phyloP scores from a whole-genome alignment of 1,140 invertebrate genomes.

The Drosophila sproati region DNA sequence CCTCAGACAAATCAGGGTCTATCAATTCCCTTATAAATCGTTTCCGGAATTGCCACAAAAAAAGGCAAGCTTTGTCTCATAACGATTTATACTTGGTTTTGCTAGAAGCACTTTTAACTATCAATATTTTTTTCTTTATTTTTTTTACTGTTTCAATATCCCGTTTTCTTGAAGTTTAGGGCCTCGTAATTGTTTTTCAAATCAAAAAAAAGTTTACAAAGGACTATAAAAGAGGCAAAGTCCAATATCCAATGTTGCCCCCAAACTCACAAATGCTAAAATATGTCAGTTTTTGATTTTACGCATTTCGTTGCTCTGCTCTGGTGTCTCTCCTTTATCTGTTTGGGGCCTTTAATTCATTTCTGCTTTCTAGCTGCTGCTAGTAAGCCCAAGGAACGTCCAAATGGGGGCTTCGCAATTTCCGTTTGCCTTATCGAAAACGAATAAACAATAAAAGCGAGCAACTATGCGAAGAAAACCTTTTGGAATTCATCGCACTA shows the following conservation, averaged over 20 bases:
- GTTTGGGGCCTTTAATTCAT: conserved; percentile 59
- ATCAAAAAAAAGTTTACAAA: conserved; percentile 46
- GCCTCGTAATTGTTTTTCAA: conserved; percentile 46
- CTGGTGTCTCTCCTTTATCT: conserved; percentile 13
- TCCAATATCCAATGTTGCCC: conserved; percentile 28
- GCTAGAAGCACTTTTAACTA: conserved; percentile 10
- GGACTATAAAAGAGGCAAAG: conserved; percentile 35
- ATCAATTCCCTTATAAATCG: conserved; percentile 1
- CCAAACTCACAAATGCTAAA: conserved; percentile 56
- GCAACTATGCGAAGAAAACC: conserved; percentile 55
- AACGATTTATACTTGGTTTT: conserved; percentile 28
- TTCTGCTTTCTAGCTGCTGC: conserved; percentile 44
- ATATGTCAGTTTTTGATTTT: conserved; percentile 60
- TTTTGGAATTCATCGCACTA: neutral
- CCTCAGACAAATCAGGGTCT: conserved; percentile 7
- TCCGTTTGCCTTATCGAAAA: conserved; percentile 78
- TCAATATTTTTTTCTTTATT: conserved; percentile 28
- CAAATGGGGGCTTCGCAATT: conserved; percentile 63
- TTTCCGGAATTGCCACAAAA: neutral
- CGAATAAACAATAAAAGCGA: conserved; percentile 77
- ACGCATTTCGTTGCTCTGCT: conserved; percentile 67
- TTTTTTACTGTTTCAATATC: neutral
- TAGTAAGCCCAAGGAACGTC: conserved; percentile 61
- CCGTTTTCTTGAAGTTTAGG: conserved; percentile 39
- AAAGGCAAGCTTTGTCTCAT: conserved; percentile 1